These are phyloP conservation scores for Saccostrea cuccullata DNA, from an alignment of 1,140 invertebrate species.

Conservation along the genomic window DNA sequence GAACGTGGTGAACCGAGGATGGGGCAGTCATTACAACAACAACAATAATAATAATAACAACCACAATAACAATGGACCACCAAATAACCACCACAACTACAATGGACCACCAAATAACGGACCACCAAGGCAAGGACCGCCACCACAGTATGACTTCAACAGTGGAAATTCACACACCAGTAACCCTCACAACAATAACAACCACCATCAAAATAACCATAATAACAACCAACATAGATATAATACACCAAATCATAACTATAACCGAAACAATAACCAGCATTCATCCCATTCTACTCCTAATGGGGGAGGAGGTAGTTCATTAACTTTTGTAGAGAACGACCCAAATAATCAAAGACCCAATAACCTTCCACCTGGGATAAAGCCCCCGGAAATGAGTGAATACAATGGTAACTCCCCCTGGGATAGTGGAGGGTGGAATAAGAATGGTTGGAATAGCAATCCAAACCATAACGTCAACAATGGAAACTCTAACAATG, in stretches of 20 bases:
- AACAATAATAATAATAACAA: not conserved
- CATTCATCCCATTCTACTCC: no score
- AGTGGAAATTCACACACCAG: not conserved
- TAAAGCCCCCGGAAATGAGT: not conserved
- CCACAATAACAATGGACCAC: not conserved
- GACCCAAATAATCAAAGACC: not conserved
- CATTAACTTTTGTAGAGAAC: not conserved
- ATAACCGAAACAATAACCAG: not conserved
- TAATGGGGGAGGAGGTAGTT: not conserved
- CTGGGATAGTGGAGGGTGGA: not conserved
- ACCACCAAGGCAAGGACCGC: not conserved
- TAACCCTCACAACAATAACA: not conserved
- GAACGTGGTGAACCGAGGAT: not conserved
- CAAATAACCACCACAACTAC: not conserved
- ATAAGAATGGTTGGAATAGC: slow-evolving; percentile 10
- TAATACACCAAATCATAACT: not conserved
- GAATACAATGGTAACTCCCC: not conserved
- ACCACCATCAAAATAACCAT: not conserved
- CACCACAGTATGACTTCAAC: not conserved
- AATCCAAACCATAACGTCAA: not conserved
- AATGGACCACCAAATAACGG: no score
- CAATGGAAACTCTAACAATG: not conserved
- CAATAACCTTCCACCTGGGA: not conserved
- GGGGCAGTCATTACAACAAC: not conserved
- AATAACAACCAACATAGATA: not conserved